A percentile compares a stretch with the other conserved stretches of the same genome.
Evolutionary conservation across 2,888 invertebrate genomes (phyloP).

Genomic region (Agrochola litura): DNA sequence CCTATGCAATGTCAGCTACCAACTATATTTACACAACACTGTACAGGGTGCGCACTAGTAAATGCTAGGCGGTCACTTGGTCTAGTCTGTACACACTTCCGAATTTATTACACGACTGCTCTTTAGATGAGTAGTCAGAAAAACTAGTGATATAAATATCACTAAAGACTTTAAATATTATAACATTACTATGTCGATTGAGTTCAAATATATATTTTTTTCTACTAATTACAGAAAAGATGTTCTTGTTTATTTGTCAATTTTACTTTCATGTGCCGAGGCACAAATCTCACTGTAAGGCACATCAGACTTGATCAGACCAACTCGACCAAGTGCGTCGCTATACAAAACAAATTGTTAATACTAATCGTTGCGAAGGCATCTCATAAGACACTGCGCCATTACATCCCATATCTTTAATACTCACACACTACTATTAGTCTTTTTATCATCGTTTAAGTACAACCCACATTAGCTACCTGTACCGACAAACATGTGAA

Average conservation of each 20-base stretch:
- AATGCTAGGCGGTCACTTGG: slow-evolving; percentile 82
- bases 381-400: slow-evolving; percentile 79
- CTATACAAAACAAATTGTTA: slow-evolving; percentile 76
- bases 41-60: slow-evolving; percentile 82
- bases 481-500: slow-evolving; percentile 55
- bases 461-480: slow-evolving; percentile 75
- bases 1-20: slow-evolving; percentile 77
- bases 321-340: slow-evolving; percentile 74
- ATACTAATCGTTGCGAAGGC: slow-evolving; percentile 85
- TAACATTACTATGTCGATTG: slow-evolving; percentile 14
- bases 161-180: neutral
- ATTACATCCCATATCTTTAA: slow-evolving; percentile 72
- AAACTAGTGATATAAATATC: neutral
- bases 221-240: neutral
- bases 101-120: slow-evolving; percentile 11
- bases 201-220: neutral
- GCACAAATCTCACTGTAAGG: slow-evolving; percentile 44
- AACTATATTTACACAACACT: slow-evolving; percentile 88
- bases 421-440: slow-evolving; percentile 81
- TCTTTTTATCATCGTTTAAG: slow-evolving; percentile 84
- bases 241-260: neutral
- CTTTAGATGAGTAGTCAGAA: slow-evolving; percentile 3
- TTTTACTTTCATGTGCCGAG: slow-evolving; percentile 19
- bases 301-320: slow-evolving; percentile 48
- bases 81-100: slow-evolving; percentile 34